Evolutionary conservation across 2,888 invertebrate species (phyloP).

Genomic region (Crepidodera aurea): DNA sequence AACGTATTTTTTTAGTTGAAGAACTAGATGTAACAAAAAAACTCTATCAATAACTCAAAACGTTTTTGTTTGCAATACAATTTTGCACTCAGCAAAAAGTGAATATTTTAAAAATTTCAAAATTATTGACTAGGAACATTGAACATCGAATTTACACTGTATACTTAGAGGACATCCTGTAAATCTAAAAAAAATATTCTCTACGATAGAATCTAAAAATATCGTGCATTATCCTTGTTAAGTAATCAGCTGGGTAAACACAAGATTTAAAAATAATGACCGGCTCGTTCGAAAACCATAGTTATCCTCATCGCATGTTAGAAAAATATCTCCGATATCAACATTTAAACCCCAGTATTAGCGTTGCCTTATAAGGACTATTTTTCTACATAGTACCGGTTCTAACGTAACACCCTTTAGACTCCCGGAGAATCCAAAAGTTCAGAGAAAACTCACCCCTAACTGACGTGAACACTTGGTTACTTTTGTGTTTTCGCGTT

Average conservation of each 20-base stretch:
- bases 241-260: constrained; percentile 28
- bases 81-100: too few relatives aligned
- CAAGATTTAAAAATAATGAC: constrained; percentile 35
- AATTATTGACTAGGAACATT: too few relatives aligned
- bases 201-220: constrained; percentile 1
- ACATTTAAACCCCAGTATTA: constrained; percentile 37
- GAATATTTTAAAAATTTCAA: too few relatives aligned
- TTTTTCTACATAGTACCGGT: constrained; percentile 32
- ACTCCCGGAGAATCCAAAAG: constrained; percentile 26
- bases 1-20: too few relatives aligned
- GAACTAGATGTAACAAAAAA: too few relatives aligned
- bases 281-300: constrained; percentile 28
- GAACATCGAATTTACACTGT: too few relatives aligned
- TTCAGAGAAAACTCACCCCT: constrained; percentile 43
- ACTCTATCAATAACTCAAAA: too few relatives aligned
- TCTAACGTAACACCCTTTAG: constrained; percentile 43
- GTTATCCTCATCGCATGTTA: constrained; percentile 43
- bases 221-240: constrained; percentile 10
- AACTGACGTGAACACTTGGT: constrained; percentile 30
- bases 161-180: too few relatives aligned
- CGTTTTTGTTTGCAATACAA: too few relatives aligned
- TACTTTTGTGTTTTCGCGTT: constrained; percentile 41
- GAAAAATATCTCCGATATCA: constrained; percentile 44
- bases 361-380: constrained; percentile 35
- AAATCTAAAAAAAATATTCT: too few relatives aligned